Evolutionary conservation across 2,797 vertebrate species (phyloP), one percentile per base, ranked within the genome.

Genomic region (Pseudotriccus pelzelni): DNA sequence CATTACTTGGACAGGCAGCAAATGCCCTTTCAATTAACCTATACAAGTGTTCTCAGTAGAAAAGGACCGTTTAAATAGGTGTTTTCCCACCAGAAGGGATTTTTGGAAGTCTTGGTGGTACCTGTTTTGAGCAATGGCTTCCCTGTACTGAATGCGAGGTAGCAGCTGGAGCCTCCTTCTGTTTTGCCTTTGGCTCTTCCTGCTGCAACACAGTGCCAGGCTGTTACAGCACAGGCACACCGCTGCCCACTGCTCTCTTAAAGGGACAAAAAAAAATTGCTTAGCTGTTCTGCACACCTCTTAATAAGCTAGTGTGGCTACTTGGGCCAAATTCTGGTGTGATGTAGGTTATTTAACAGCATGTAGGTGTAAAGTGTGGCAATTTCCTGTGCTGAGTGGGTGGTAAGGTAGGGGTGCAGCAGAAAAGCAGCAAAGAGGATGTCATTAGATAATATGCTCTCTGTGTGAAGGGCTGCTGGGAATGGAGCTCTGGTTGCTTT

Each of bases 331-430:
- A 77, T 70, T 91, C 69, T 88, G 74, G n/a, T 56, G 46, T 73
- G 82, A 79, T 77, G 52, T 13, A 92, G 59, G 52, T 81, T 88
- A 76, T 78, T 84, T 88, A 70, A 59, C 59, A 74, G 37, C 44
- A 70, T 56, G 74, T 70, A 90, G 87, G 87, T 94, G 85, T 91
- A 86, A 93, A 94, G 74, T 50, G 67, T 67, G 63, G 47, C 36
- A 64, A 47, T 79, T 79, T 94, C 95, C 69, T 79, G n/a, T 80
- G 62, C 62, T 1, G 76, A 73, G 82, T 93, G 89, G 90, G 87
- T 93, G 94, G 85, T 76, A 77, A 73, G 83, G 82, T 85, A 92
- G 87, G 70, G 56, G 81, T 90, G 80, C 67, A 86, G 67, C 63
- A 82, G 85, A 94, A 93, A 81, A 82, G 47, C 79, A 93, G 73